A percentile compares a stretch with the other conserved stretches of the same genome.
Conservation (phyloP, 2,113 vertebrate genomes). For the Nesoenas mayeri region DNA sequence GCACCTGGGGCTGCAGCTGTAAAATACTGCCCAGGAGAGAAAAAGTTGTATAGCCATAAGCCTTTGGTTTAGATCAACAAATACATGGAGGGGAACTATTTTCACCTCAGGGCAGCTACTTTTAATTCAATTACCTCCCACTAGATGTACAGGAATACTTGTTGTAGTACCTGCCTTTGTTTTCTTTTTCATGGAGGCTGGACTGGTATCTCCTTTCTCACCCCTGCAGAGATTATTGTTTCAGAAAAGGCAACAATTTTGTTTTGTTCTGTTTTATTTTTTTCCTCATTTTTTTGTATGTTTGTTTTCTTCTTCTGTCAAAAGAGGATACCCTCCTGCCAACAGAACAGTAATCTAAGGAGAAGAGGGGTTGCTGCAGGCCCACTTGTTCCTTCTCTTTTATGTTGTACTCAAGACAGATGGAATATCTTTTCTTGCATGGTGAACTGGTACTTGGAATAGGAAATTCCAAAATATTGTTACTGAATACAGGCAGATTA, state of each 20-base stretch:
- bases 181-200: conserved; percentile 34
- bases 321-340: not conserved
- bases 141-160: not conserved
- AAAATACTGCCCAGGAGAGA: not conserved
- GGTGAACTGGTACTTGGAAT: not conserved
- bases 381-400: not conserved
- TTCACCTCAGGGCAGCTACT: not conserved
- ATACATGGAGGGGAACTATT: not conserved
- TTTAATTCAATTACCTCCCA: conserved; percentile 10
- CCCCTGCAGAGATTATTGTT: not conserved
- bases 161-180: not conserved
- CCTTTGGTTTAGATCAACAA: not conserved
- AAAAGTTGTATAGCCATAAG: not conserved
- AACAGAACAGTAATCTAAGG: not conserved
- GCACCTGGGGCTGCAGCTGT: not conserved
- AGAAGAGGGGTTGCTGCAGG: not conserved
- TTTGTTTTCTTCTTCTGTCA: not conserved
- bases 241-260: not conserved
- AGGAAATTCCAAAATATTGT: not conserved
- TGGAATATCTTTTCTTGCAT: not conserved
- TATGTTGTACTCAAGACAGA: not conserved
- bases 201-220: not conserved
- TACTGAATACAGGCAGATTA: not conserved
- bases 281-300: too few relatives aligned
- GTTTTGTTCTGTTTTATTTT: rapidly evolving